Base-by-base conservation (phyloP, 2,797 vertebrate species). In the Pangasius krempfi region DNA sequence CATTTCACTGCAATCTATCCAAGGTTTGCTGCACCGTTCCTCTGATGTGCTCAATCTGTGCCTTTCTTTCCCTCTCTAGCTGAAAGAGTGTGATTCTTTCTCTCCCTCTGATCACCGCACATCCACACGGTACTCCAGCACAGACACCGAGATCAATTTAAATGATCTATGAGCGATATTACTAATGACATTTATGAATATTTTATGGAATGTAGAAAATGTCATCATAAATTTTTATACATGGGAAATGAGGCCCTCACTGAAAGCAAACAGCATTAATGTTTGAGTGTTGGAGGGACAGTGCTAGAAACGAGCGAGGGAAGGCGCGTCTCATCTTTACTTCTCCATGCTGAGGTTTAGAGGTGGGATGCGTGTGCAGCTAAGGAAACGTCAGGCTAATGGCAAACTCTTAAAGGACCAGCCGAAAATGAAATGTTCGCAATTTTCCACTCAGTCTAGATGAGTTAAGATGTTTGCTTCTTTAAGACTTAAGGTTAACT, bases 151-250 rank as follows among this genome's bases (percentile, higher is more conserved):
- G 94, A 96, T 96, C 96, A 95, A 96, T 96, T 96, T 93, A 94
- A 93, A 95, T 96, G 95, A 96, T 96, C 95, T 95, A 96, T 95
- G 94, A 93, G 95, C 93, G 94, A 95, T 96, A 96, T 96, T 96
- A 96, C 94, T 95, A 95, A 96, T 96, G 96, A 96, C 96, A 96
- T 96, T 96, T 96, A 96, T 96, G 95, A 96, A 96, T 96, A 95
- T 96, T 96, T 96, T 93, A 96, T 96, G 93, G 92, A 94, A 95
- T 94, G 95, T 95, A 95, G 94, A 95, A 94, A 96, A 96, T 96
- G 95, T 95, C 95, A 95, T 96, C 95, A 96, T 96, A 94, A 91
- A 96, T 96, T 95, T 96, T 96, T 95, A 96, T 95, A 95, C 94
- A 94, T 84, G 92, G 93, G 94, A 95, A 96, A 96, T 96, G 94